Base-by-base conservation (phyloP, 2,888 invertebrate species). In the Xylota segnis region DNA sequence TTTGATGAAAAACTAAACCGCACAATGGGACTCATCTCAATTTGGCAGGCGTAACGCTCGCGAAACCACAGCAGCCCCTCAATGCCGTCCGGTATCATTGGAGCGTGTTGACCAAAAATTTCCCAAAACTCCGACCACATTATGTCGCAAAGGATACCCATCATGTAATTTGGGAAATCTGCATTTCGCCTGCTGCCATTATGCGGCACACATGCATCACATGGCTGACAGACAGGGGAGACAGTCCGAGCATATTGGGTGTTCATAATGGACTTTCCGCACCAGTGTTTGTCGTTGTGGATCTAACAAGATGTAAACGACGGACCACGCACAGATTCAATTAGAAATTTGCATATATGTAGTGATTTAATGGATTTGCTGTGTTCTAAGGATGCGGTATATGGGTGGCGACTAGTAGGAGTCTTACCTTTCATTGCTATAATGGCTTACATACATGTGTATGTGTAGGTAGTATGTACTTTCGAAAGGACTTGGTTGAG, bases 301-400 rank as follows among this genome's bases (percentile, higher is more conserved):
- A 71, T 79, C 71, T 71, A 79, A 79, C 65, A 79, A 79, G 84
- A 71, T 79, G 84, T 79, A 75, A 79, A 68, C 75, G 79, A 65
- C 65, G 75, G 72, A 79, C 74, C 65, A 84, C 58, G 75, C 79
- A 75, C 75, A 75, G 79, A 75, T 71, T 84, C 79, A 79, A 79
- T 84, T 84, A 79, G 70, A 79, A 74, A 84, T 84, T 79, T 84
- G 59, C 84, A 79, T 58, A 50, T 37, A 47, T 65, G 52, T 66
- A 68, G 71, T 71, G 79, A 79, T 79, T 84, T 84, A 84, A 84
- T 84, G 84, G 79, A 84, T 76, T 79, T 84, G 43, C 79, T 75
- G 54, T 83, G 83, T 83, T 78, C 63, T 63, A 59, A 78, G 61
- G 59, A 59, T 58, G 14, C 37, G 14, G 54, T 23, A 18, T n/a